Base-by-base conservation (phyloP, 2,888 invertebrate genomes). In the Drosophila kanekoi region DNA sequence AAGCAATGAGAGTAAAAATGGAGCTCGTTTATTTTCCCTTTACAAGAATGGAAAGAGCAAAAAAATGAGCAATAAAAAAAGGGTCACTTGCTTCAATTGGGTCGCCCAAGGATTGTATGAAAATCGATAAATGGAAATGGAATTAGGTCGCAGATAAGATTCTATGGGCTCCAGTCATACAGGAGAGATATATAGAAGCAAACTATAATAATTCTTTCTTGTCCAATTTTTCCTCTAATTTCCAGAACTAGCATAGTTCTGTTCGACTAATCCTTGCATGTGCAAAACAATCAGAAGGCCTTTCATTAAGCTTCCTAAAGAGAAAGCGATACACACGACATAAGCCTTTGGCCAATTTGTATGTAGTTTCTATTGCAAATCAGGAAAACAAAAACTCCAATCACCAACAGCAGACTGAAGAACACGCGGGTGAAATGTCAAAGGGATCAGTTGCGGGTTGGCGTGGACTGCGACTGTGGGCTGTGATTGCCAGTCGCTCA, bases 51-150 rank as follows among this genome's bases (percentile, higher is more conserved):
- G 0, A 2, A 13, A 20, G 43, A 8, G 9, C 23, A 23, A 35
- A n/a, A 37, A 28, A 10, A 11, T n/a, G 18, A 44, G n/a, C 6
- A 32, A 10, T 32, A n/a, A 53, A 59, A 59, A 59, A 57, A 14
- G 33, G 52, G 48, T 52, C 44, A 45, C 56, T 23, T 35, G 9
- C 3, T 40, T 56, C 47, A 58, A 47, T 41, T 62, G 77, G 43
- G 35, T 59, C 23, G 41, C 45, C 11, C 13, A 49, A 35, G 44
- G 41, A 23, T 49, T 53, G 32, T 28, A 9, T 18, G 48, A 54
- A 73, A 72, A 62, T 67, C 68, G 43, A 73, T 62, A 58, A 40
- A 33, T 16, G 13, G 16, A 14, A 35, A 14, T 18, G n/a, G 13
- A 66, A 61, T 66, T 73, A 48, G 67, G 57, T 62, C 41, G 51